Percentiles rank a stretch among this genome's conserved stretches.
phyloP scores from a whole-genome alignment of 2,888 invertebrate species.

The Dysmachus trigonus region DNA sequence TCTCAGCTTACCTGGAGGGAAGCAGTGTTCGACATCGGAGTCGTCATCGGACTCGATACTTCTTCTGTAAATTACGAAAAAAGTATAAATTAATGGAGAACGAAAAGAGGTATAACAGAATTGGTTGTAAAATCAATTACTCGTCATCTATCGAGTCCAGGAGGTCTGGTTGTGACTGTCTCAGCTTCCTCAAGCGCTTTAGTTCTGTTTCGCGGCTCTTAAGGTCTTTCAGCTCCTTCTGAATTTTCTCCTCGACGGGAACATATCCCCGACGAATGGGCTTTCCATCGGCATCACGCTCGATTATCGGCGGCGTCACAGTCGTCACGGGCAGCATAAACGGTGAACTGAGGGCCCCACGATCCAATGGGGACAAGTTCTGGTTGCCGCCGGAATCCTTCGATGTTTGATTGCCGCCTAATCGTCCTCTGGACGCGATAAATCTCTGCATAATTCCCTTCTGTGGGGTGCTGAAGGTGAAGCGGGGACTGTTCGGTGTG shows the following conservation, averaged over 20 bases:
- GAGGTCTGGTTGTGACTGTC: constrained; percentile 72
- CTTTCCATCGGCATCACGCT: constrained; percentile 70
- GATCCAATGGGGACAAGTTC: not conserved
- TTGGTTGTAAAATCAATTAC: constrained; percentile 55
- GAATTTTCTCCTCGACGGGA: constrained; percentile 88
- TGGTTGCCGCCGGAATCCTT: not conserved
- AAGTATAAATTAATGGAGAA: not conserved
- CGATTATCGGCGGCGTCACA: constrained; percentile 64
- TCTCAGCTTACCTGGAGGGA: constrained; percentile 70
- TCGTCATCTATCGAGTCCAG: constrained; percentile 71
- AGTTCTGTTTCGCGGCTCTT: constrained; percentile 82
- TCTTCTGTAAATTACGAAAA: constrained; percentile 50
- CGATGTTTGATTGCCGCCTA: constrained; percentile 63
- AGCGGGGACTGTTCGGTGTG: constrained; percentile 65
- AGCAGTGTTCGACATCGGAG: constrained; percentile 71
- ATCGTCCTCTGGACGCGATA: constrained; percentile 80
- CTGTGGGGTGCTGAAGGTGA: constrained; percentile 72
- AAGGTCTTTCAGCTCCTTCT: constrained; percentile 85
- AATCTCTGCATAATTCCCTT: constrained; percentile 88
- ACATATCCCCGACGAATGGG: constrained; percentile 80
- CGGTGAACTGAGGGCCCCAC: constrained; percentile 58
- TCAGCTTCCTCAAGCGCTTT: constrained; percentile 73
- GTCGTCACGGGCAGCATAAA: constrained; percentile 59
- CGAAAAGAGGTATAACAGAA: not conserved
- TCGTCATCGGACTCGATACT: constrained; percentile 67